Conservation (phyloP, 2,888 invertebrate genomes). For the Calliphora vomitoria region DNA sequence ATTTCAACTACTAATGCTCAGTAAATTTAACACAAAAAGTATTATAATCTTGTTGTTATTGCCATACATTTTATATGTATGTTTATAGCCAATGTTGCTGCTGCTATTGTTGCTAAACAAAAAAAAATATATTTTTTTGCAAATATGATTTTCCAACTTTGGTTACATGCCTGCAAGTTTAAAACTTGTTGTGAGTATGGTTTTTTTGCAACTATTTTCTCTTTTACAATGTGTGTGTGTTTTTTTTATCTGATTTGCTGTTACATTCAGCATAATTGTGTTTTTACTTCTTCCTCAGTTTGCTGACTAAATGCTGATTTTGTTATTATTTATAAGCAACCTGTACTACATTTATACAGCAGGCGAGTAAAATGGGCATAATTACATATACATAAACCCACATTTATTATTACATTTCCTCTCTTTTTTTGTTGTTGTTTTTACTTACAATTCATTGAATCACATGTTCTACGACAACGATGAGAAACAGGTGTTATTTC, state of each 20-base stretch:
- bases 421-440: neutral
- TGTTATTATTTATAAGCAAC: slow-evolving; percentile 1
- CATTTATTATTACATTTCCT: slow-evolving; percentile 40
- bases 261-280: slow-evolving; percentile 18
- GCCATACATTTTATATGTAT: neutral
- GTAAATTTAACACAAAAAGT: slow-evolving; percentile 45
- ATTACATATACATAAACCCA: slow-evolving; percentile 7
- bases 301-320: slow-evolving; percentile 17
- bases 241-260: slow-evolving; percentile 12
- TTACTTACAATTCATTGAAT: slow-evolving; percentile 30
- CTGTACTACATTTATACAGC: neutral
- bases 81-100: neutral
- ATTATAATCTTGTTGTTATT: slow-evolving; percentile 26
- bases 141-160: slow-evolving; percentile 34
- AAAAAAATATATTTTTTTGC: slow-evolving; percentile 5
- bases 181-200: neutral
- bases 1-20: slow-evolving; percentile 36
- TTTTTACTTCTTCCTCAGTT: neutral
- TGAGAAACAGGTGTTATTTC: slow-evolving; percentile 65
- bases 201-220: slow-evolving; percentile 19
- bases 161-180: neutral
- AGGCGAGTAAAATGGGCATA: neutral
- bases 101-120: neutral
- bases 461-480: slow-evolving; percentile 42
- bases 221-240: too few relatives aligned